Evolutionary conservation across 92 coral and sea anemone species (phyloP).

Genomic region (Actinernus sp.): DNA sequence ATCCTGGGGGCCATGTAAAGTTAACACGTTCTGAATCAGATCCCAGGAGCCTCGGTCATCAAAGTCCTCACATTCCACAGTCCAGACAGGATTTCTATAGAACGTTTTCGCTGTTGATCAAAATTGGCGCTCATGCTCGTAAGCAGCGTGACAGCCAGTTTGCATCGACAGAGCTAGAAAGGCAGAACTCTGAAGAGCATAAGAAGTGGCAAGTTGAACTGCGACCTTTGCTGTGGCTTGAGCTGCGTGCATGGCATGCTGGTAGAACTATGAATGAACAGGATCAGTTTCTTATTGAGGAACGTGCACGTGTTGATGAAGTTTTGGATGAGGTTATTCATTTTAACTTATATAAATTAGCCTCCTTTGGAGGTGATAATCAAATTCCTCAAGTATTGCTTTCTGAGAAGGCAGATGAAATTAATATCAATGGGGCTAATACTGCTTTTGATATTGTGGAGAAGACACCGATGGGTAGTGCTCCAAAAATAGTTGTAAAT

Average conservation of each 20-base stretch:
- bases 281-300: slow-evolving; percentile 73
- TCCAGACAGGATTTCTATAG: slow-evolving; percentile 81
- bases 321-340: slow-evolving; percentile 85
- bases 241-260: slow-evolving; percentile 94
- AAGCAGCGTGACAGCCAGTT: slow-evolving; percentile 73
- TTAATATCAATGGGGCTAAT: background rate
- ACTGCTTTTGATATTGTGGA: background rate
- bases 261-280: slow-evolving; percentile 88
- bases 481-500: background rate
- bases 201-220: slow-evolving; percentile 83
- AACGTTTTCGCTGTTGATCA: slow-evolving; percentile 83
- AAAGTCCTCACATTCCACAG: slow-evolving; percentile 61
- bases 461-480: background rate
- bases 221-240: slow-evolving; percentile 91
- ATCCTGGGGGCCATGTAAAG: slow-evolving; percentile 19
- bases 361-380: slow-evolving; percentile 20
- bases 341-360: slow-evolving; percentile 53
- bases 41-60: slow-evolving; percentile 38
- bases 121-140: slow-evolving; percentile 85
- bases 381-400: background rate
- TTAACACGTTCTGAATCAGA: slow-evolving; percentile 74
- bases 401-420: slow-evolving; percentile 17
- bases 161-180: slow-evolving; percentile 46
- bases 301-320: slow-evolving; percentile 71
- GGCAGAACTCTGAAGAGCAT: slow-evolving; percentile 83